phyloP scores from a whole-genome alignment of 2,888 invertebrate species.

The Octonoba sinensis region DNA sequence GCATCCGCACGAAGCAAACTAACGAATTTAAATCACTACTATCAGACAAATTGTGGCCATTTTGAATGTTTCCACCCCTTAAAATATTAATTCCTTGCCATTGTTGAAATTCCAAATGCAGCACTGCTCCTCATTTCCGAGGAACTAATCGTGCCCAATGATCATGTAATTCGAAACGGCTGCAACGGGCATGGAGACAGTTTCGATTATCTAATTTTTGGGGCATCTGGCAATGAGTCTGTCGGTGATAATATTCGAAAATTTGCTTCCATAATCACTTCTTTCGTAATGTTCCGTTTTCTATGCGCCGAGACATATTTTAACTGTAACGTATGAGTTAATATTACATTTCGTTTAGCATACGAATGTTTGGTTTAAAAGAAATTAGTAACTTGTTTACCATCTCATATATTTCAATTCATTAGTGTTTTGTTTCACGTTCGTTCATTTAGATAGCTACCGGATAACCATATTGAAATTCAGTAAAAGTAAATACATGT shows the following conservation, averaged over 20 bases:
- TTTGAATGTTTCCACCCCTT: conserved; percentile 28
- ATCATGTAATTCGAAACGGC: conserved; percentile 34
- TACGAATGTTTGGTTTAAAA: no score
- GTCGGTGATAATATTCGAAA: conserved; percentile 39
- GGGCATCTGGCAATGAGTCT: conserved; percentile 53
- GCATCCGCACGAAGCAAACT: no score
- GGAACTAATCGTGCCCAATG: conserved; percentile 38
- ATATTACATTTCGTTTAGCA: no score
- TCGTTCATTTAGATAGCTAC: no score
- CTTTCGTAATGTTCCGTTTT: conserved; percentile 29
- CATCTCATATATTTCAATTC: no score
- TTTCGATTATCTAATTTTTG: conserved; percentile 63
- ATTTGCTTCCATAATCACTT: conserved; percentile 49
- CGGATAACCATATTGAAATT: no score
- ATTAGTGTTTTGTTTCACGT: no score
- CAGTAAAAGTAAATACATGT: no score
- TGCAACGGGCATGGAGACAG: conserved; percentile 4
- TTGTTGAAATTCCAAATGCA: conserved; percentile 28
- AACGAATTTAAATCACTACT: conserved; percentile 23
- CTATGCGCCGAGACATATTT: conserved; percentile 23
- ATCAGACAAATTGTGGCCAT: conserved; percentile 43
- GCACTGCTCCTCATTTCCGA: conserved; percentile 23
- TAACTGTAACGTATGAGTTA: background rate
- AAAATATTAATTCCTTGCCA: conserved; percentile 44
- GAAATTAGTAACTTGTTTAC: no score